phyloP scores from a whole-genome alignment of 2,888 invertebrate genomes.

The Podotricha telesiphe region DNA sequence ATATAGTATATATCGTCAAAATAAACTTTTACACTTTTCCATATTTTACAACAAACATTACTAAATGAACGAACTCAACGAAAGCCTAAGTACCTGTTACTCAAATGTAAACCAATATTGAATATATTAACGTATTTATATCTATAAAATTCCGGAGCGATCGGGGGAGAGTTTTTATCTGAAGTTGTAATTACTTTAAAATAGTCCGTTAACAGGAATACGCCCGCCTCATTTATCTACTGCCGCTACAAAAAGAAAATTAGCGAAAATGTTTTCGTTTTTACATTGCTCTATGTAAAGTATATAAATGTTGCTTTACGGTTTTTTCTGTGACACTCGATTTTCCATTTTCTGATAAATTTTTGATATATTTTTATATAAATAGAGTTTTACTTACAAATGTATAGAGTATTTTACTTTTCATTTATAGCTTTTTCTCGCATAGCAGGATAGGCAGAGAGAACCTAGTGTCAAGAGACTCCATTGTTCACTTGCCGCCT shows the following conservation, averaged over 20 bases:
- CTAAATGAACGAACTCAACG: background rate
- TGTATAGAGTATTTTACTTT: no score
- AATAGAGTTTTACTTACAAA: no score
- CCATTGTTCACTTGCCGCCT: no score
- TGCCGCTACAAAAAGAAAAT: slow-evolving; percentile 21
- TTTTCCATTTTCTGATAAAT: no score
- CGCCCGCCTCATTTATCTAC: slow-evolving; percentile 36
- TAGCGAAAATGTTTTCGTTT: slow-evolving; percentile 17
- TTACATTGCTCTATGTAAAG: background rate
- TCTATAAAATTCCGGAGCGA: background rate
- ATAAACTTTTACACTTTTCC: no score
- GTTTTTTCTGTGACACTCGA: no score
- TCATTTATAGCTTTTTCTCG: no score
- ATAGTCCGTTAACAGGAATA: slow-evolving; percentile 36
- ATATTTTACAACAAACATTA: background rate
- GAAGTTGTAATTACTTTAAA: slow-evolving; percentile 41
- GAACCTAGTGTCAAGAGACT: no score
- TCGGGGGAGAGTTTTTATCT: slow-evolving; percentile 28
- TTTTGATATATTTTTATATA: no score
- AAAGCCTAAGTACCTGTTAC: background rate
- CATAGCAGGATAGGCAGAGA: no score
- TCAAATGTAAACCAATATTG: slow-evolving; percentile 25
- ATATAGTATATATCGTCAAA: no score
- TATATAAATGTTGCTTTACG: background rate
- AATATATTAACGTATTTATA: slow-evolving; percentile 2